phyloP scores from a whole-genome alignment of 2,888 invertebrate genomes.

The Eretmocerus hayati region DNA sequence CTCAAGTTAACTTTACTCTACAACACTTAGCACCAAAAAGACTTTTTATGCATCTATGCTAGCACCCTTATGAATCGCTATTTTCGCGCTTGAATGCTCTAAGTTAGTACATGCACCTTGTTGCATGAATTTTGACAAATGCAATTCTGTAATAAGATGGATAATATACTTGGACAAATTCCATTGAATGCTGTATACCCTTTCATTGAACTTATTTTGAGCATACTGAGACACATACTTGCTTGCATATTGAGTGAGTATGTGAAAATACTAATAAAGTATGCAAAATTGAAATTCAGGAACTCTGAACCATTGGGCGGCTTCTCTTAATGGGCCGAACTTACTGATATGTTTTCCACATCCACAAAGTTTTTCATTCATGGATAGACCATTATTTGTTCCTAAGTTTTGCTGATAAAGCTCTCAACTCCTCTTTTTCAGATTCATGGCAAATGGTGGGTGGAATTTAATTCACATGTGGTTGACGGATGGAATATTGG shows the following conservation, averaged over 20 bases:
- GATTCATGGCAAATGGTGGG: slow-evolving; percentile 85
- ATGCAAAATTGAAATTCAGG: slow-evolving; percentile 35
- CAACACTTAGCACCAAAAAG: no score
- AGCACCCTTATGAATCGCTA: background rate
- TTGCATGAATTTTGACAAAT: no score
- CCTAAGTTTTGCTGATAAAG: background rate
- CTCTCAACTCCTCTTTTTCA: slow-evolving; percentile 34
- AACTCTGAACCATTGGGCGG: slow-evolving; percentile 42
- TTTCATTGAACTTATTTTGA: no score
- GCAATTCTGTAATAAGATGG: no score
- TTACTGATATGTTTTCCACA: slow-evolving; percentile 41
- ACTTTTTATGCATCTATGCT: background rate
- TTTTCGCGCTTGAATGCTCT: no score
- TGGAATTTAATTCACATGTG: slow-evolving; percentile 88
- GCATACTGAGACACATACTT: slow-evolving; percentile 28
- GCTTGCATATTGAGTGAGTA: slow-evolving; percentile 23
- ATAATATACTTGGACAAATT: no score
- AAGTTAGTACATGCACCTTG: no score
- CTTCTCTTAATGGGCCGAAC: slow-evolving; percentile 30
- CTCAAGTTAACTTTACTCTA: background rate
- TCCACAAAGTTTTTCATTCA: no score
- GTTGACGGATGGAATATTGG: slow-evolving; percentile 79
- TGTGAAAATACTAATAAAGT: slow-evolving; percentile 26
- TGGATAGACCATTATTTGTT: background rate
- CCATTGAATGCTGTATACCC: no score